These are phyloP conservation scores for Aplysina aerophoba DNA, from an alignment of 37 sponge, comb jelly and placozoan genomes.

Conservation along the genomic window DNA sequence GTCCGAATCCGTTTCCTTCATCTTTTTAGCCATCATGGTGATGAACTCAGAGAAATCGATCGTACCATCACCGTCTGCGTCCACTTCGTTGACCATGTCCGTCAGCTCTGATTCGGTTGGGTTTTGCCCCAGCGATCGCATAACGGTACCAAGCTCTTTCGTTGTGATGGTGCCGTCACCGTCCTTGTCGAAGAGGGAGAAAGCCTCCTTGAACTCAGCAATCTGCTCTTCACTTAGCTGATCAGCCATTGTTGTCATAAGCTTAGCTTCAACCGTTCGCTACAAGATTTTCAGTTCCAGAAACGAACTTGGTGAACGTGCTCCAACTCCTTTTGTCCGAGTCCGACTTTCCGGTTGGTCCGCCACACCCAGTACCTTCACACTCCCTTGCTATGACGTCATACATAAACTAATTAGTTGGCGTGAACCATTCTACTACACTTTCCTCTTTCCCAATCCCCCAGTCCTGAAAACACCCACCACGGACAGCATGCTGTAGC, in stretches of 20 bases:
- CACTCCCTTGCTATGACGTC: too few relatives aligned
- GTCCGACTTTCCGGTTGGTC: too few relatives aligned
- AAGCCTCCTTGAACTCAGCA: conserved; percentile 81
- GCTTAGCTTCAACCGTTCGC: too few relatives aligned
- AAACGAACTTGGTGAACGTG: too few relatives aligned
- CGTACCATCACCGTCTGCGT: conserved; percentile 54
- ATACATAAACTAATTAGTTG: too few relatives aligned
- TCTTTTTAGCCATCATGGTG: conserved; percentile 53
- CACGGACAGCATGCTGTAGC: too few relatives aligned
- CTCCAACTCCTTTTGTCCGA: too few relatives aligned
- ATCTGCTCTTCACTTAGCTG: conserved; percentile 62
- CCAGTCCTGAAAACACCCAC: too few relatives aligned
- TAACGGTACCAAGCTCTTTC: conserved; percentile 75
- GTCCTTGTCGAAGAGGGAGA: conserved; percentile 84
- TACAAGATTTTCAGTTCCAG: too few relatives aligned
- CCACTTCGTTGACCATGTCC: conserved; percentile 80
- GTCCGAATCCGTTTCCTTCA: conserved; percentile 41
- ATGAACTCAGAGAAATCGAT: conserved; percentile 61
- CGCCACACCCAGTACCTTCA: too few relatives aligned
- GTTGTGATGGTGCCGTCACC: conserved; percentile 83
- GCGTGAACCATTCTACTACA: too few relatives aligned
- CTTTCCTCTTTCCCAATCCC: too few relatives aligned
- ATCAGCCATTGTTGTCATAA: neutral
- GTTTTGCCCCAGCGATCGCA: conserved; percentile 83
- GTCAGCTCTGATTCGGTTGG: conserved; percentile 75